Evolutionary conservation across 2,888 invertebrate species (phyloP).

Genomic region (Iselma pallidipennis): DNA sequence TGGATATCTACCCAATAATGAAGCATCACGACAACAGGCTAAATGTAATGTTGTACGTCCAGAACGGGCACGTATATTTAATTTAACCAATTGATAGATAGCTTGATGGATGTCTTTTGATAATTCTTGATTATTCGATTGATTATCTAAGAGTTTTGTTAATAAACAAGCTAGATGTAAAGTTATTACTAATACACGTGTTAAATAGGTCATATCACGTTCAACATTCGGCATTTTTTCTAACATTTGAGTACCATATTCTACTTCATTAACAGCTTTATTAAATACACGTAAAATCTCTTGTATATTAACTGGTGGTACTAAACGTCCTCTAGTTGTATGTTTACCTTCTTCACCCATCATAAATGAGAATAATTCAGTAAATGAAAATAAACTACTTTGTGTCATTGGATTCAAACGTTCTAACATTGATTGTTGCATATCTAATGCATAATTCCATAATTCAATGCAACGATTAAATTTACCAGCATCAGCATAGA

Average conservation of each 20-base stretch:
- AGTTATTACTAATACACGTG: constrained; percentile 83
- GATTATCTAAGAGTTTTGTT: constrained; percentile 64
- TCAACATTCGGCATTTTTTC: constrained; percentile 66
- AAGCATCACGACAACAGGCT: constrained; percentile 79
- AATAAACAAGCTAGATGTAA: constrained; percentile 81
- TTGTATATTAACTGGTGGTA: constrained; percentile 78
- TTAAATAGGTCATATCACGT: constrained; percentile 76
- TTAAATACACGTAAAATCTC: constrained; percentile 83
- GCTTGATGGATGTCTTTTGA: constrained; percentile 69
- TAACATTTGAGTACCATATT: constrained; percentile 65
- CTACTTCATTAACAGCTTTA: constrained; percentile 79
- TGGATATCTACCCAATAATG: constrained; percentile 69
- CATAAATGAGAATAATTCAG: constrained; percentile 94
- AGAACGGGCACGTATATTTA: constrained; percentile 65
- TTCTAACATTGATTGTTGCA: constrained; percentile 92
- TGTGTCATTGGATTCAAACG: constrained; percentile 94
- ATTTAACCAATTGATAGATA: constrained; percentile 76
- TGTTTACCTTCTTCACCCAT: constrained; percentile 81
- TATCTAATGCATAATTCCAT: constrained; percentile 96
- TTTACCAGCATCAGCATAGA: constrained; percentile 92
- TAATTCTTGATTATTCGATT: constrained; percentile 45
- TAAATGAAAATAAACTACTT: constrained; percentile 91
- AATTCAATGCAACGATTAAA: constrained; percentile 90
- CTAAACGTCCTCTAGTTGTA: constrained; percentile 53
- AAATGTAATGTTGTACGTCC: constrained; percentile 79